Base-by-base conservation (phyloP, 2,888 invertebrate species). In the Idaea dimidiata region DNA sequence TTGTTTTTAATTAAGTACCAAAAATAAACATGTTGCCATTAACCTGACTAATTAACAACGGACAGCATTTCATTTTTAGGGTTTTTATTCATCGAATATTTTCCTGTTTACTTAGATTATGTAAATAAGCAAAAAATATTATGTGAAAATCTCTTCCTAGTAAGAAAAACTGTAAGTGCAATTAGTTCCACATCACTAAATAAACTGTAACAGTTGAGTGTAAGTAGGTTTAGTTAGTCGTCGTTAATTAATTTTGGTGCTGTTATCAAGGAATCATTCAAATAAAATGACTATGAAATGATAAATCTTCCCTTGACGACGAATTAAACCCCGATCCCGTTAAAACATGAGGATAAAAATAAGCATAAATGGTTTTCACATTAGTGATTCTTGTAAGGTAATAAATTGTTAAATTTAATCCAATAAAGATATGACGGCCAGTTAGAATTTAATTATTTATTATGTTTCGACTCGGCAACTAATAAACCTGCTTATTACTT, bases 51-150 rank as follows among this genome's bases (percentile, higher is more conserved):
- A 8, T 43, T 8, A 43, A 0, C 6, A 43, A 43, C 6, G 43
- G 14, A 43, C 43, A 5, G 43, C 6, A 43, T 43, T 43, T 43
- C 10, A 43, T 43, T 76, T 67, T 70, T 63, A 66, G 1, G 24
- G 24, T 24, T 24, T 1, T 24, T 24, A 24, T 24, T 24, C 5
- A 24, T 24, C 24, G 24, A 24, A 3, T 24, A 3, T 24, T 5
- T 24, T 3, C 24, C 24, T 24, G 5, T 24, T 3, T 24, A 24
- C 24, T 24, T 24, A 24, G 24, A 24, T 24, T 70, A 71, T 70
- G 75, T 76, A 72, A 73, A 65, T 5, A 24, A 24, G 24, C 43
- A 43, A 43, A 43, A 43, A 43, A 43, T 43, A 43, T 14, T 43
- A 43, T 14, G 43, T 43, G 43, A 43, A 43, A 43, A 43, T 43